A percentile compares a stretch with the other conserved stretches of the same genome.
These are phyloP conservation scores for Ethmia dodecea DNA, from an alignment of 2,888 invertebrate species.

Conservation along the genomic window DNA sequence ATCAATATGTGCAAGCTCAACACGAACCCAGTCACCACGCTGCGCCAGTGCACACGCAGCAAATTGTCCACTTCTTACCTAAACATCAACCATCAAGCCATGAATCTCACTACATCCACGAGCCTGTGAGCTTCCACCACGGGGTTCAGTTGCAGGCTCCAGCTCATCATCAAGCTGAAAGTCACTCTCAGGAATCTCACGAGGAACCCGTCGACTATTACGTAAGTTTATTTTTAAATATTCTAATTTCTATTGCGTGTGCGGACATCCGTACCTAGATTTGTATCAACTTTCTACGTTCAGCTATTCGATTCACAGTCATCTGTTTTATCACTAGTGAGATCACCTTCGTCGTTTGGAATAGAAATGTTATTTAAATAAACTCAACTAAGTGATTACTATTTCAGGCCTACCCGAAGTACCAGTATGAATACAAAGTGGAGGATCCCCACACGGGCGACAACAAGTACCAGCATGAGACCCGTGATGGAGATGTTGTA, in stretches of 20 bases:
- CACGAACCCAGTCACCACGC: slow-evolving; percentile 26
- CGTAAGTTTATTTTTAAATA: slow-evolving; percentile 42
- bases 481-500: slow-evolving; percentile 79
- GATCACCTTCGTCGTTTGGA: slow-evolving; percentile 23
- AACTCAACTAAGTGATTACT: slow-evolving; percentile 15
- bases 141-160: slow-evolving; percentile 23
- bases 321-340: slow-evolving; percentile 34
- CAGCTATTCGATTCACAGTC: slow-evolving; percentile 43
- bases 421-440: slow-evolving; percentile 79
- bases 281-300: slow-evolving; percentile 53
- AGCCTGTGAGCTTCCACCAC: slow-evolving; percentile 27
- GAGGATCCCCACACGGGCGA: slow-evolving; percentile 80
- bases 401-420: slow-evolving; percentile 74
- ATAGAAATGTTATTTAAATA: slow-evolving; percentile 28
- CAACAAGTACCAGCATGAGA: slow-evolving; percentile 78
- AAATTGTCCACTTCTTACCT: slow-evolving; percentile 19
- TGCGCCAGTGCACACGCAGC: slow-evolving; percentile 29
- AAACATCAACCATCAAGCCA: slow-evolving; percentile 13
- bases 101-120: slow-evolving; percentile 22
- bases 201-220: slow-evolving; percentile 68
- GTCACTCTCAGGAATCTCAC: slow-evolving; percentile 39
- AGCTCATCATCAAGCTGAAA: slow-evolving; percentile 29
- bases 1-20: slow-evolving; percentile 38
- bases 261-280: slow-evolving; percentile 38
- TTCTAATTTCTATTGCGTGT: slow-evolving; percentile 24